A percentile compares a stretch with the other conserved stretches of the same genome.
phyloP scores from a whole-genome alignment of 64 coral and sea anemone species.

The Anthopleura sola region DNA sequence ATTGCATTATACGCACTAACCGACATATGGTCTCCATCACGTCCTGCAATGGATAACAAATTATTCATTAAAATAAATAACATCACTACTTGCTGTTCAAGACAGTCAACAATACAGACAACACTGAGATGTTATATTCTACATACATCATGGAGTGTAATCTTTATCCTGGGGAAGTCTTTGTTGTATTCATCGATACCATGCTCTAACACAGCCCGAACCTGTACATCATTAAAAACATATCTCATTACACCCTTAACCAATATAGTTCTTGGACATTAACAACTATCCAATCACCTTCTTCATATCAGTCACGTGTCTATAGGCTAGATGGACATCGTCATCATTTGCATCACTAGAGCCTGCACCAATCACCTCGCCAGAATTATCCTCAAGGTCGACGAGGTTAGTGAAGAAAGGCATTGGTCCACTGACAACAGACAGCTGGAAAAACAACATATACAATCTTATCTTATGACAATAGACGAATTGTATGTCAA shows the following conservation, averaged over 20 bases:
- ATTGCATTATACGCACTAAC: slow-evolving; percentile 86
- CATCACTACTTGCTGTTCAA: not conserved
- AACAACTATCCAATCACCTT: slow-evolving; percentile 53
- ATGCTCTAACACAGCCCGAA: slow-evolving; percentile 84
- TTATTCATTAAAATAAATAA: too few species aligned
- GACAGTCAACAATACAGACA: too few species aligned
- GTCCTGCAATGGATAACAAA: slow-evolving; percentile 55
- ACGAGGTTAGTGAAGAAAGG: slow-evolving; percentile 94
- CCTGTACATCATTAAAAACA: slow-evolving; percentile 30
- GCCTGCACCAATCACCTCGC: slow-evolving; percentile 67
- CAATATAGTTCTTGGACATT: not conserved
- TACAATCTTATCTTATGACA: not conserved
- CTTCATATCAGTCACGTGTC: slow-evolving; percentile 68
- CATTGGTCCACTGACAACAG: slow-evolving; percentile 46
- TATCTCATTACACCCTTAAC: not conserved
- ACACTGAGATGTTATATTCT: not conserved
- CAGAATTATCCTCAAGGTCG: slow-evolving; percentile 60
- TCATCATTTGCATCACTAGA: slow-evolving; percentile 74
- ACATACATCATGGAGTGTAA: slow-evolving; percentile 82
- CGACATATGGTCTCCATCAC: slow-evolving; percentile 95
- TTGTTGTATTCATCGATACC: slow-evolving; percentile 99
- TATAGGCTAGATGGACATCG: slow-evolving; percentile 80
- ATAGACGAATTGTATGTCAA: too few species aligned
- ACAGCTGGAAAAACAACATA: slow-evolving; percentile 42
- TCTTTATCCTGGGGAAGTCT: slow-evolving; percentile 88